Conservation (phyloP, 2,888 invertebrate species). For the Therioaphis trifolii region DNA sequence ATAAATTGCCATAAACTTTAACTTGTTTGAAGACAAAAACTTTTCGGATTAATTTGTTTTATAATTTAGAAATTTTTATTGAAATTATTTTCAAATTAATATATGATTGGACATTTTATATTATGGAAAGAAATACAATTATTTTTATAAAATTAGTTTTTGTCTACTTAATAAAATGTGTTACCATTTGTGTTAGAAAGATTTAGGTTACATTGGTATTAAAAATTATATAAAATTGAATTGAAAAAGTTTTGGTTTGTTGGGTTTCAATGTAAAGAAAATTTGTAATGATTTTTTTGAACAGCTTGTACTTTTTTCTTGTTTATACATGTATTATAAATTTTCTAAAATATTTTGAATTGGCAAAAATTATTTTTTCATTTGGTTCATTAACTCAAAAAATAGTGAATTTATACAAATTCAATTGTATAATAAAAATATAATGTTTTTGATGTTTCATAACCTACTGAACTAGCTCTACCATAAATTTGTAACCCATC, state of each 20-base stretch:
- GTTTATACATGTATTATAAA: slow-evolving; percentile 45
- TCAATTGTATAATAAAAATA: slow-evolving; percentile 48
- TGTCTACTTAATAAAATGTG: slow-evolving; percentile 62
- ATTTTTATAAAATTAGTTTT: slow-evolving; percentile 61
- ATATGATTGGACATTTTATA: slow-evolving; percentile 62
- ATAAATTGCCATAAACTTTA: slow-evolving; percentile 56
- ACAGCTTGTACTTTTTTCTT: slow-evolving; percentile 38
- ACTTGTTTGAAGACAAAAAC: slow-evolving; percentile 43
- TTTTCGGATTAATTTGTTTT: slow-evolving; percentile 53
- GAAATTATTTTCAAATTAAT: slow-evolving; percentile 46
- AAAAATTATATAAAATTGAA: slow-evolving; percentile 48
- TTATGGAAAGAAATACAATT: slow-evolving; percentile 49
- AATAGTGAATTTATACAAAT: slow-evolving; percentile 30
- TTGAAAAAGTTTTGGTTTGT: slow-evolving; percentile 48
- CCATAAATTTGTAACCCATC: slow-evolving; percentile 27
- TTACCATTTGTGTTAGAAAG: slow-evolving; percentile 62
- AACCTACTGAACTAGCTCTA: not conserved
- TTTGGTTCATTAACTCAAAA: slow-evolving; percentile 34
- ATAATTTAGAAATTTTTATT: slow-evolving; percentile 38
- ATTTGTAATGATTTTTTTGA: slow-evolving; percentile 19
- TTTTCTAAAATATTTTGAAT: slow-evolving; percentile 53
- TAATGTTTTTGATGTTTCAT: slow-evolving; percentile 26
- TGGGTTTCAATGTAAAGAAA: slow-evolving; percentile 46
- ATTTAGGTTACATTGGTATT: slow-evolving; percentile 57
- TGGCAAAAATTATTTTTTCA: slow-evolving; percentile 40